Conservation (phyloP, 1,140 invertebrate species). For the Drosophila guanche region DNA sequence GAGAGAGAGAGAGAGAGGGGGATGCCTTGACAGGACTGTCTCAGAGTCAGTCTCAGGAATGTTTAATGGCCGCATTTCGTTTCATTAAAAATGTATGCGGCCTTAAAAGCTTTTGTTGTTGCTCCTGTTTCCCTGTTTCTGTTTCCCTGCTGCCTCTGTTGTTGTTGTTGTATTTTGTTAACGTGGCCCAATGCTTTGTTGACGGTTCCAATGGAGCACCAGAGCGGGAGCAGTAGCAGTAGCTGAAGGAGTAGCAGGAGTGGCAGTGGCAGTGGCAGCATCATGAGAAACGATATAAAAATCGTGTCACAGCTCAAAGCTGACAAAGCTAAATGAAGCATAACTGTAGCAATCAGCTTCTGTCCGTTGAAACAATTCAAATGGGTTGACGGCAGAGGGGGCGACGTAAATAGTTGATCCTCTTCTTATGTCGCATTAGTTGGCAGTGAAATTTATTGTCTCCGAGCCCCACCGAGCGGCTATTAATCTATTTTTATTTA, state of each 20-base stretch:
- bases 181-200: conserved; percentile 26
- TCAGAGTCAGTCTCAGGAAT: conserved; percentile 56
- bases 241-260: background rate
- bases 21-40: conserved; percentile 40
- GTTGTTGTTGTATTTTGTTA: conserved; percentile 46
- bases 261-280: background rate
- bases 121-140: conserved; percentile 30
- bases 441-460: conserved; percentile 58
- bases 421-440: conserved; percentile 12
- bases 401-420: conserved; percentile 22
- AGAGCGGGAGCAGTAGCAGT: background rate
- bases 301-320: conserved; percentile 31
- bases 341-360: conserved; percentile 25
- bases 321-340: conserved; percentile 48
- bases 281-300: conserved; percentile 11
- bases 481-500: conserved; percentile 78
- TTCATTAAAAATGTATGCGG: conserved; percentile 80
- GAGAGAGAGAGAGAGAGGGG: background rate
- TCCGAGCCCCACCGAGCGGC: conserved; percentile 38
- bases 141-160: conserved; percentile 12
- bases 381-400: background rate
- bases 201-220: conserved; percentile 12
- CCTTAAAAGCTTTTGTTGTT: conserved; percentile 77
- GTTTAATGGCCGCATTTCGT: conserved; percentile 80
- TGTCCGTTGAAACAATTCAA: background rate